Percentiles rank a stretch among this genome's conserved stretches.
Evolutionary conservation across 2,888 invertebrate species (phyloP).

Genomic region (Napeogenes inachia): DNA sequence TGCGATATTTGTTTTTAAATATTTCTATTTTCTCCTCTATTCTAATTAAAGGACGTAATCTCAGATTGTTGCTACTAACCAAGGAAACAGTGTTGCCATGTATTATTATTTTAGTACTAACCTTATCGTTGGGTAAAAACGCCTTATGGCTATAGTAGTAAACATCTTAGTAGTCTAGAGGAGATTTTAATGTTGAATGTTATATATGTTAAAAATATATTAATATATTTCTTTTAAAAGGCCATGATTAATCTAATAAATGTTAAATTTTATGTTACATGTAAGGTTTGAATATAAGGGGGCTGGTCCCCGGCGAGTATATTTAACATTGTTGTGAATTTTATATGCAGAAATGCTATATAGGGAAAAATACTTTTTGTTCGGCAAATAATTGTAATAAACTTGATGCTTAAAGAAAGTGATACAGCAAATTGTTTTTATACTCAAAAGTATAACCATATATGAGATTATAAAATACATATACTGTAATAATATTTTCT

Average conservation of each 20-base stretch:
- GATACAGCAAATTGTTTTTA: constrained; percentile 3
- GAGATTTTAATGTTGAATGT: constrained; percentile 9
- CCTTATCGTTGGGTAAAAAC: constrained; percentile 33
- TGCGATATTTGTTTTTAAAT: constrained; percentile 15
- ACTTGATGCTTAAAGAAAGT: constrained; percentile 1
- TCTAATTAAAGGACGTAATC: constrained; percentile 18
- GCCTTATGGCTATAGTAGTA: neutral
- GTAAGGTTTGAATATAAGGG: constrained; percentile 52
- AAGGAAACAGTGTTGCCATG: constrained; percentile 5
- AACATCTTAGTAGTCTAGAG: constrained; percentile 4
- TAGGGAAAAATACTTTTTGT: constrained; percentile 37
- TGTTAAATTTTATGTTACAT: constrained; percentile 21
- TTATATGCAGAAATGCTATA: constrained; percentile 58
- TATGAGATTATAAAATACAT: neutral
- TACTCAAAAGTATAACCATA: neutral
- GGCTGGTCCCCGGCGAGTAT: constrained; percentile 67
- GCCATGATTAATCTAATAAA: constrained; percentile 20
- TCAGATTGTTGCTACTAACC: constrained; percentile 10
- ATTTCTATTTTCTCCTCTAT: constrained; percentile 13
- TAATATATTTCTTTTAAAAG: constrained; percentile 27
- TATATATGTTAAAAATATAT: constrained; percentile 6
- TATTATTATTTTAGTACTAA: constrained; percentile 2
- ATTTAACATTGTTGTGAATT: constrained; percentile 63
- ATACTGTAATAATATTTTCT: neutral
- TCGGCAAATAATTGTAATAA: neutral